Conservation (phyloP, 2,888 invertebrate genomes). For the Yponomeuta evonymella region DNA sequence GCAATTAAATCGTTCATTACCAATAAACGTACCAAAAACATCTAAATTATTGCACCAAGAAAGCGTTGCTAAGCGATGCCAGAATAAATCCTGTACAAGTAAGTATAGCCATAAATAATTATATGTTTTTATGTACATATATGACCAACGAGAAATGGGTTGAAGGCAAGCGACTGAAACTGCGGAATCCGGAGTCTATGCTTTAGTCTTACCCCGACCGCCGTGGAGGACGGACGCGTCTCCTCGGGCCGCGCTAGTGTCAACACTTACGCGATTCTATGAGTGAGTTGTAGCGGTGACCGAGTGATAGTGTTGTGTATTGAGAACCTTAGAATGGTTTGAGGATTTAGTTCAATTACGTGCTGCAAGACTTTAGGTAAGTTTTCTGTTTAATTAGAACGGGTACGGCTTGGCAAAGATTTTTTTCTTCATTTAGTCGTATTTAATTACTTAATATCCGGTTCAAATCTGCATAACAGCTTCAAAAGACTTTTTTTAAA, state of each 20-base stretch:
- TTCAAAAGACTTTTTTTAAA: too few species aligned
- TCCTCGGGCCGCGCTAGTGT: background rate
- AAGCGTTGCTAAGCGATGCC: background rate
- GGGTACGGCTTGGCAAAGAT: too few species aligned
- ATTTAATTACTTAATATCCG: too few species aligned
- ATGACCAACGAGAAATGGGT: too few species aligned
- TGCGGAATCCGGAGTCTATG: background rate
- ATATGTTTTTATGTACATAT: too few species aligned
- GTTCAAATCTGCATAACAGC: too few species aligned
- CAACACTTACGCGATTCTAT: background rate
- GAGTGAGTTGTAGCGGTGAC: background rate
- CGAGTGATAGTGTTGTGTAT: background rate
- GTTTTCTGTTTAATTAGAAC: background rate
- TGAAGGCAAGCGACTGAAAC: background rate
- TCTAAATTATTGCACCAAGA: background rate
- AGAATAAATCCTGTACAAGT: background rate
- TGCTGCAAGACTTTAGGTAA: background rate
- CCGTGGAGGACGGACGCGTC: slow-evolving; percentile 31
- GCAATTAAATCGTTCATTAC: too few species aligned
- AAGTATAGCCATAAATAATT: background rate
- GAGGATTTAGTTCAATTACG: background rate
- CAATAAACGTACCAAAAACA: too few species aligned
- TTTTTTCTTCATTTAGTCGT: too few species aligned
- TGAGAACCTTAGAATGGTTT: background rate
- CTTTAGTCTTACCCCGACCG: slow-evolving; percentile 43